Evolutionary conservation across 1,140 invertebrate genomes (phyloP).

Genomic region (Araneus ventricosus): DNA sequence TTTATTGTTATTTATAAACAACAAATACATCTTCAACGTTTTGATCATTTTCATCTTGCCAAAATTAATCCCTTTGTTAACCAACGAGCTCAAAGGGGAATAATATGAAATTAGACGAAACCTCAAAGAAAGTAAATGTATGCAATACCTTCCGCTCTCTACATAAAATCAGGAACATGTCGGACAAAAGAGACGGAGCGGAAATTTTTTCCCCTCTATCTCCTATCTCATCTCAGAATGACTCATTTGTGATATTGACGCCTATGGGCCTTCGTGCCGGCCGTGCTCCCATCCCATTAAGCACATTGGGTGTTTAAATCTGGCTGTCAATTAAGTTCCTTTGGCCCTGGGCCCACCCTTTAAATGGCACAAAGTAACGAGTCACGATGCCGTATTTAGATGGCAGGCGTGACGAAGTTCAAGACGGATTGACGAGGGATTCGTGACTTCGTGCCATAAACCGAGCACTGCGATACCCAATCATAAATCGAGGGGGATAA

Average conservation of each 20-base stretch:
- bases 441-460: constrained; percentile 29
- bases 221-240: not conserved
- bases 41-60: too few relatives aligned
- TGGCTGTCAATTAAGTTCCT: constrained; percentile 28
- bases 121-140: too few relatives aligned
- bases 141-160: too few relatives aligned
- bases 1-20: too few relatives aligned
- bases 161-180: too few relatives aligned
- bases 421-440: not conserved
- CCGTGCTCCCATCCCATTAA: not conserved
- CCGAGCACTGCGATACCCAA: not conserved
- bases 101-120: too few relatives aligned
- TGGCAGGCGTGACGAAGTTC: constrained; percentile 16
- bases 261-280: not conserved
- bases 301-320: constrained; percentile 8
- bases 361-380: constrained; percentile 19
- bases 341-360: constrained; percentile 1
- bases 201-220: not conserved
- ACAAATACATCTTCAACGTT: too few relatives aligned
- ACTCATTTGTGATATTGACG: constrained; percentile 23
- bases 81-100: too few relatives aligned
- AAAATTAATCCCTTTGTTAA: too few relatives aligned
- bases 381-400: not conserved
- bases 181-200: too few relatives aligned
- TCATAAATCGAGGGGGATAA: not conserved